Percentiles rank a stretch among this genome's conserved stretches.
Conservation (phyloP, 1,140 invertebrate species). For the Habropoda laboriosa region DNA sequence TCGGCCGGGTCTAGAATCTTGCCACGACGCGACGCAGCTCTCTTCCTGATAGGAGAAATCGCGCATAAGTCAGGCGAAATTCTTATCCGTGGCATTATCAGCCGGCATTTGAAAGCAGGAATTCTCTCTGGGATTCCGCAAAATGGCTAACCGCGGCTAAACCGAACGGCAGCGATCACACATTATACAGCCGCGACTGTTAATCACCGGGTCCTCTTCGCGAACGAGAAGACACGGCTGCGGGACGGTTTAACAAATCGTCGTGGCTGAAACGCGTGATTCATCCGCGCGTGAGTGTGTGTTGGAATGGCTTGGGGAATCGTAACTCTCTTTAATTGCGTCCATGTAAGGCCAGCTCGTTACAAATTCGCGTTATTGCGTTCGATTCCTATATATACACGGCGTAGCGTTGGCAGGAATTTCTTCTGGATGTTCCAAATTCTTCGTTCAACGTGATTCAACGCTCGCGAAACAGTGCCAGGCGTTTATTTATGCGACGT, state of each 20-base stretch:
- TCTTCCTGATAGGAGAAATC: neutral
- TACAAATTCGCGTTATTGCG: constrained; percentile 35
- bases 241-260: constrained; percentile 46
- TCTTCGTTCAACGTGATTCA: neutral
- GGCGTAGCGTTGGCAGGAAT: neutral
- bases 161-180: constrained; percentile 50
- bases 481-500: neutral
- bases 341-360: neutral
- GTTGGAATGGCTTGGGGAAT: constrained; percentile 48
- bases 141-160: constrained; percentile 26
- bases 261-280: constrained; percentile 38
- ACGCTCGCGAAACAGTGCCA: neutral
- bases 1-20: neutral
- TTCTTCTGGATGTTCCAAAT: neutral
- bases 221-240: neutral
- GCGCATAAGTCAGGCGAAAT: constrained; percentile 6
- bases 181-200: constrained; percentile 37
- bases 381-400: neutral
- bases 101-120: constrained; percentile 1
- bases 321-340: constrained; percentile 69
- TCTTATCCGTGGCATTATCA: constrained; percentile 40
- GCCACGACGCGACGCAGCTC: neutral
- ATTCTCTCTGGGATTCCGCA: constrained; percentile 41
- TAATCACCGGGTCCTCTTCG: constrained; percentile 22
- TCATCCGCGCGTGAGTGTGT: constrained; percentile 43